phyloP scores from a whole-genome alignment of 1,140 invertebrate genomes.

The Alviniconcha marisindica region DNA sequence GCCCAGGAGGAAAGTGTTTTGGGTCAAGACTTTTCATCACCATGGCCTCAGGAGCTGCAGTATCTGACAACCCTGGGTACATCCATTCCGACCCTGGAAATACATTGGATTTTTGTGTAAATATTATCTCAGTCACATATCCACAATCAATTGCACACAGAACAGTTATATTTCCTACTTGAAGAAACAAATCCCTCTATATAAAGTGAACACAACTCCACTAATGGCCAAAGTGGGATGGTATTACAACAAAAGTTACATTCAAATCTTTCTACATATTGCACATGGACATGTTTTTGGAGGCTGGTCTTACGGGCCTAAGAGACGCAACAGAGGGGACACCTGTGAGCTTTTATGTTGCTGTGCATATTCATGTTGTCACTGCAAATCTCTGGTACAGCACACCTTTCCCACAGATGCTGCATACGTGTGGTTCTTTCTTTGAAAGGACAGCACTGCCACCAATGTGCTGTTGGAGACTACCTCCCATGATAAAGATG shows the following conservation, averaged over 20 bases:
- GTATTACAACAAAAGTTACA: no score
- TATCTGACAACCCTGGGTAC: neutral
- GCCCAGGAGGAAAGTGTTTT: neutral
- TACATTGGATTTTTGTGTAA: neutral
- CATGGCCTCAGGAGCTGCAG: neutral
- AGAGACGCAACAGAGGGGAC: neutral
- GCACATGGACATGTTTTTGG: no score
- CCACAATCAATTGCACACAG: neutral
- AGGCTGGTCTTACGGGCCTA: no score
- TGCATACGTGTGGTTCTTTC: neutral
- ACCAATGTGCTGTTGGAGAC: neutral
- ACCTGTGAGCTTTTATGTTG: neutral
- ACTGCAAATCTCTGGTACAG: slow-evolving; percentile 3
- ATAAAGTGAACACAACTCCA: no score
- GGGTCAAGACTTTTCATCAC: neutral
- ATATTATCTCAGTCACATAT: neutral
- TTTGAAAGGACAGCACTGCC: neutral
- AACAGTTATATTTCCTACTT: no score
- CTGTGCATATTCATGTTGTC: slow-evolving; percentile 29
- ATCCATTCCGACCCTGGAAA: slow-evolving; percentile 9
- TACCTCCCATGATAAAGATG: neutral
- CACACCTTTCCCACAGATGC: slow-evolving; percentile 29
- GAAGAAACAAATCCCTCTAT: no score
- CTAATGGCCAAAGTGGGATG: no score
- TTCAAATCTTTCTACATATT: no score